phyloP scores from a whole-genome alignment of 2,113 vertebrate species.

The Melanostigma gelatinosum region DNA sequence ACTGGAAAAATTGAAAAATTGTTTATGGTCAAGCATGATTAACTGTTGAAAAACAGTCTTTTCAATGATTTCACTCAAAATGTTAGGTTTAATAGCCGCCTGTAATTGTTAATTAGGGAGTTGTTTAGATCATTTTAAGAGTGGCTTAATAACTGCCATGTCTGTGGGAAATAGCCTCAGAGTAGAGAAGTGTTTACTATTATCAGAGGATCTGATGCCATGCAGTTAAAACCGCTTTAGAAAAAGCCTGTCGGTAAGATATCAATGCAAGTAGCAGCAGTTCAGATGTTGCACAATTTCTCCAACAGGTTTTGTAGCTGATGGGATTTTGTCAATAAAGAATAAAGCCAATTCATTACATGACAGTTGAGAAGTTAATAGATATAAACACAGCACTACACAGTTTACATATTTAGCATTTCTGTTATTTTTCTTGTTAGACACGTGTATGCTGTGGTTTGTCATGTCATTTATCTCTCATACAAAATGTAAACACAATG shows the following conservation, averaged over 20 bases:
- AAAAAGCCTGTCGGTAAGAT: neutral
- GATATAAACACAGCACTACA: neutral
- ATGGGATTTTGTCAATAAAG: neutral
- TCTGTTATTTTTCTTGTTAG: neutral
- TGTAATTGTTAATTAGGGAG: neutral
- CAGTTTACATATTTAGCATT: neutral
- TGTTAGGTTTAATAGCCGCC: neutral
- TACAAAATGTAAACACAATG: neutral
- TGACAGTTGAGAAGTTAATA: neutral
- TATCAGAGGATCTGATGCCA: neutral
- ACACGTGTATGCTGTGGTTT: neutral
- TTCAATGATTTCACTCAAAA: neutral
- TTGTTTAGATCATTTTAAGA: neutral
- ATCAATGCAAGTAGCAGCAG: neutral
- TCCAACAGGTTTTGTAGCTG: neutral
- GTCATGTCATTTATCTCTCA: neutral
- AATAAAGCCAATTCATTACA: neutral
- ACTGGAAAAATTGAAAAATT: neutral
- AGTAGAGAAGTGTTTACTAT: neutral
- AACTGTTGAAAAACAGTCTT: neutral
- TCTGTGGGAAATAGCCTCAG: neutral
- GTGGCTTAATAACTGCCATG: neutral
- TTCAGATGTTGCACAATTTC: neutral
- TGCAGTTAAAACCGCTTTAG: neutral
- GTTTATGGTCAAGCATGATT: neutral